Percentiles rank a stretch among this genome's conserved stretches.
These are phyloP conservation scores for Mesocricetus auratus DNA, from an alignment of 2,113 vertebrate genomes.

Conservation along the genomic window DNA sequence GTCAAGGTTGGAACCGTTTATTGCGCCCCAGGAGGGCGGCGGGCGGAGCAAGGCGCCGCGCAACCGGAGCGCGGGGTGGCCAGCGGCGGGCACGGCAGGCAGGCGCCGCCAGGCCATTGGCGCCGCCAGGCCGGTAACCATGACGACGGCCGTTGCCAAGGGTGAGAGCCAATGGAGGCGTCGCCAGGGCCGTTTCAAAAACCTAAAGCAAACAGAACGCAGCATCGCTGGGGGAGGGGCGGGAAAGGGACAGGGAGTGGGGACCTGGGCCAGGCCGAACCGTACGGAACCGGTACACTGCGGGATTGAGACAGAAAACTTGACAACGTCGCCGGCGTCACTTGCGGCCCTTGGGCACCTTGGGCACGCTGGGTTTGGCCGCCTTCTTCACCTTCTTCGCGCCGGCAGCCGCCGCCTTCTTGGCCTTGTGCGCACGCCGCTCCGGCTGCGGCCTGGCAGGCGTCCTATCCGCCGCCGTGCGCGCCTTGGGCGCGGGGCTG, in stretches of 20 bases:
- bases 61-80: not conserved
- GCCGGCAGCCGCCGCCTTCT: slow-evolving; percentile 84
- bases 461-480: slow-evolving; percentile 81
- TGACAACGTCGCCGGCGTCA: slow-evolving; percentile 66
- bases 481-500: slow-evolving; percentile 72
- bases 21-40: slow-evolving; percentile 63
- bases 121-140: slow-evolving; percentile 74
- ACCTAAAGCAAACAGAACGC: slow-evolving; percentile 59
- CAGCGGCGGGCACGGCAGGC: not conserved
- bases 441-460: slow-evolving; percentile 82
- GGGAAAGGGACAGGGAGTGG: not conserved
- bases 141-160: slow-evolving; percentile 70
- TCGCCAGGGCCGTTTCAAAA: slow-evolving; percentile 75
- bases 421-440: slow-evolving; percentile 84
- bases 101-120: slow-evolving; percentile 53
- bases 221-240: slow-evolving; percentile 15
- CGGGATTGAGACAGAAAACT: not conserved
- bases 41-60: not conserved
- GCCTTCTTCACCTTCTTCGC: slow-evolving; percentile 90
- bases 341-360: slow-evolving; percentile 89
- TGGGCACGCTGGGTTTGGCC: slow-evolving; percentile 86
- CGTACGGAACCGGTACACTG: not conserved
- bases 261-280: not conserved
- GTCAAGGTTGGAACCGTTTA: slow-evolving; percentile 79
- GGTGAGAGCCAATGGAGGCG: slow-evolving; percentile 75